phyloP scores from a whole-genome alignment of 2,797 vertebrate genomes.

The Pachyuromys duprasi region DNA sequence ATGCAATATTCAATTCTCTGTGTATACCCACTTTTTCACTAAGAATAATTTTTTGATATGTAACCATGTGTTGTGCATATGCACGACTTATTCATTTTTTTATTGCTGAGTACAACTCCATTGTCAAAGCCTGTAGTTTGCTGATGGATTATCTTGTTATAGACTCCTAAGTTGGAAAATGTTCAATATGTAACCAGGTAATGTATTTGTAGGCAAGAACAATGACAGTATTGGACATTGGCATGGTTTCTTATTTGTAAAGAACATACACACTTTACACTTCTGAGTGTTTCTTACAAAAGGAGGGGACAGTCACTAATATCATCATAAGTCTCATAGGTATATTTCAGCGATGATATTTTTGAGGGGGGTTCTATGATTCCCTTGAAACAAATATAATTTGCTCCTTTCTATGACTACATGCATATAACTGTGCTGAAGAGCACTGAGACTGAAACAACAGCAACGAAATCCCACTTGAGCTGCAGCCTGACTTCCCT shows the following conservation, averaged over 20 bases:
- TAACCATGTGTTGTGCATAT: not conserved
- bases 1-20: not conserved
- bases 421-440: not conserved
- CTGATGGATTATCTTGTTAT: not conserved
- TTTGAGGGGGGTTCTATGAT: conserved; percentile 21
- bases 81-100: not conserved
- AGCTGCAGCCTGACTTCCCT: not conserved
- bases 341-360: not conserved
- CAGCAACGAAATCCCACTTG: not conserved
- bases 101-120: not conserved
- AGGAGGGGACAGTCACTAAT: not conserved
- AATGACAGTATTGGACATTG: not conserved
- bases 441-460: not conserved
- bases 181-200: not conserved
- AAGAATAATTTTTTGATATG: not conserved
- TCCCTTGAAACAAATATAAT: conserved; percentile 19
- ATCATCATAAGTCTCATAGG: not conserved
- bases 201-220: not conserved
- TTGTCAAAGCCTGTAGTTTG: not conserved
- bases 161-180: not conserved
- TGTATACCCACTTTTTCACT: not conserved
- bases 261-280: not conserved
- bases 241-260: conserved; percentile 7
- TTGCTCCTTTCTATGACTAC: not conserved
- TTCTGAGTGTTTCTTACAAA: not conserved